Percentiles rank a stretch among this genome's conserved stretches.
Conservation (phyloP, 2,113 vertebrate species). For the Dasypus novemcinctus region DNA sequence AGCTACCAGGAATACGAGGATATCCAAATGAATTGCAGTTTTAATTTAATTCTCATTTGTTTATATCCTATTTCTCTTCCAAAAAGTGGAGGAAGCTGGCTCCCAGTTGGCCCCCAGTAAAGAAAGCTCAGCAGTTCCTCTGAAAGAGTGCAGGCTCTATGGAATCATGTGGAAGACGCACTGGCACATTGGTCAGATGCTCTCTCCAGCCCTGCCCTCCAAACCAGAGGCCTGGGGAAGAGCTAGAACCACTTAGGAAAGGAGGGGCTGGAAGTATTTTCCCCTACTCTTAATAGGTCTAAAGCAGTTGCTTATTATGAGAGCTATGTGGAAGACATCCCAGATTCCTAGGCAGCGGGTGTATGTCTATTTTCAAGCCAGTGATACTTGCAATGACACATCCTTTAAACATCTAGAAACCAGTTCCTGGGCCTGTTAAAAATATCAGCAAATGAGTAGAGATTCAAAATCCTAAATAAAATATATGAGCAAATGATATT, state of each 20-base stretch:
- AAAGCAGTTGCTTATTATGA: slow-evolving; percentile 53
- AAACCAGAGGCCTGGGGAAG: background rate
- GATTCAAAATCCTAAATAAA: slow-evolving; percentile 49
- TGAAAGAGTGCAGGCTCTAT: background rate
- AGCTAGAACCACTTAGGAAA: background rate
- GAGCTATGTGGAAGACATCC: slow-evolving; percentile 60
- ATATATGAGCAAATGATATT: slow-evolving; percentile 10
- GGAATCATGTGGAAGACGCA: background rate
- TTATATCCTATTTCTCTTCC: slow-evolving; percentile 18
- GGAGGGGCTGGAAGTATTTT: background rate
- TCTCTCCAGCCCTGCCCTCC: background rate
- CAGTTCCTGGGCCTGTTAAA: slow-evolving; percentile 58
- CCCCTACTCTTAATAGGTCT: slow-evolving; percentile 55
- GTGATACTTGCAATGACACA: slow-evolving; percentile 49
- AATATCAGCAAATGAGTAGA: slow-evolving; percentile 49
- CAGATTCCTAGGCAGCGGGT: slow-evolving; percentile 54
- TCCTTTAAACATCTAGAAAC: slow-evolving; percentile 57
- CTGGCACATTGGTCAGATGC: background rate
- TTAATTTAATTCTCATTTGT: slow-evolving; percentile 22
- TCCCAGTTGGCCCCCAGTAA: background rate
- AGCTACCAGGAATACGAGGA: background rate
- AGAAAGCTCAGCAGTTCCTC: background rate
- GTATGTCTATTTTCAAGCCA: slow-evolving; percentile 69
- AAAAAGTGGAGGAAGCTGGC: slow-evolving; percentile 5
- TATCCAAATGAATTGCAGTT: slow-evolving; percentile 16